phyloP scores from a whole-genome alignment of 2,888 invertebrate species.

The Apamea sordens region DNA sequence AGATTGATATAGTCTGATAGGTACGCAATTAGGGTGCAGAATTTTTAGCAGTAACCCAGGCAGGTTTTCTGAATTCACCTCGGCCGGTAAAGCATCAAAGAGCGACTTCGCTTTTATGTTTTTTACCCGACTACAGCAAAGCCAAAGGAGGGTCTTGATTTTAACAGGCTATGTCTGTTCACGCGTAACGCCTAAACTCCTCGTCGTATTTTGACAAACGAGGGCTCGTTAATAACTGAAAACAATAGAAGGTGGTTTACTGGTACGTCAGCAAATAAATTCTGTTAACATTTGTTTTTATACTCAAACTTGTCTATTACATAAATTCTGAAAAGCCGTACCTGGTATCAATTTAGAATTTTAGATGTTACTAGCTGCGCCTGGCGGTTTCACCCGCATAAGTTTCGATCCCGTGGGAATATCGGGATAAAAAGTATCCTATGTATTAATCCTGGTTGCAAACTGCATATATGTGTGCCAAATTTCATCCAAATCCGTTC shows the following conservation, averaged over 20 bases:
- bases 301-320: not conserved
- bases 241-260: not conserved
- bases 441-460: too few species aligned
- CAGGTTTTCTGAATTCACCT: not conserved
- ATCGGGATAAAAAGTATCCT: too few species aligned
- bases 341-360: not conserved
- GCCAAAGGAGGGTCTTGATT: not conserved
- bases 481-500: too few species aligned
- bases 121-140: not conserved
- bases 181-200: not conserved
- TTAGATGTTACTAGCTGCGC: too few species aligned
- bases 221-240: not conserved
- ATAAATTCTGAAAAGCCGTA: not conserved
- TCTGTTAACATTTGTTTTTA: not conserved
- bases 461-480: too few species aligned
- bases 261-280: not conserved
- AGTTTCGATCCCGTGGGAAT: too few species aligned
- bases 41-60: not conserved
- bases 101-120: not conserved
- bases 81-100: not conserved
- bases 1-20: too few species aligned
- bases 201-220: not conserved
- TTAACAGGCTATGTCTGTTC: not conserved
- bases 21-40: not conserved
- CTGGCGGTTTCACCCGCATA: too few species aligned